These are phyloP conservation scores for Eledone cirrhosa DNA, from an alignment of 2,888 invertebrate species.

Conservation along the genomic window DNA sequence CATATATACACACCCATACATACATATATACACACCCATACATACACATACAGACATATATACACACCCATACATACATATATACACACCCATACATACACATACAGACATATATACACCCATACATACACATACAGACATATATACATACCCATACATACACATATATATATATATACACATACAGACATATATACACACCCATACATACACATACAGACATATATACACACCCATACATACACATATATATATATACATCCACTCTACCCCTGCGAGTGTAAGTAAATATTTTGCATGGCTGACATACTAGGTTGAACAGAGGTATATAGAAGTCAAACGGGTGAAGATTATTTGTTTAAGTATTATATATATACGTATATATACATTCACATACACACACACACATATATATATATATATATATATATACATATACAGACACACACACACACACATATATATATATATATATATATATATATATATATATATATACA, in stretches of 20 bases:
- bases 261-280: background rate
- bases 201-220: background rate
- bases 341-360: too few relatives aligned
- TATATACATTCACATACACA: background rate
- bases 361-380: background rate
- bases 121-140: background rate
- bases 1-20: background rate
- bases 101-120: background rate
- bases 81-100: background rate
- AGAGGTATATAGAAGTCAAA: too few relatives aligned
- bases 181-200: background rate
- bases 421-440: background rate
- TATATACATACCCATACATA: background rate
- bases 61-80: background rate
- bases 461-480: background rate
- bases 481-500: background rate
- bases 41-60: background rate
- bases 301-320: too few relatives aligned
- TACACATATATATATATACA: background rate
- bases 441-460: background rate
- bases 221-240: background rate
- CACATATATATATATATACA: background rate
- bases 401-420: background rate
- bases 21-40: background rate
- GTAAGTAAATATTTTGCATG: background rate